These are phyloP conservation scores for Brachionus rotundiformis DNA, from an alignment of 1,140 invertebrate genomes.

Conservation along the genomic window DNA sequence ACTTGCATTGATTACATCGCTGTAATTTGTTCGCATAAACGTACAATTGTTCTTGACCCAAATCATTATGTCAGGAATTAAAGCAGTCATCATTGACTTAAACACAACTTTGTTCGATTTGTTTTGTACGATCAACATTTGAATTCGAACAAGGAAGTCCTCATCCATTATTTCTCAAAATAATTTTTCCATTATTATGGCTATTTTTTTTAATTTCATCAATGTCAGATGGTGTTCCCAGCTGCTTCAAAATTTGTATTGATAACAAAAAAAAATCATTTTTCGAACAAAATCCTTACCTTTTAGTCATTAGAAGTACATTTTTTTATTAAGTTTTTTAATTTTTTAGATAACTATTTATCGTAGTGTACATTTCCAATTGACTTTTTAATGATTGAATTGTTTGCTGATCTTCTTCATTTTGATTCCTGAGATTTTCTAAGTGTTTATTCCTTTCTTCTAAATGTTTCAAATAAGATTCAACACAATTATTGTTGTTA, in stretches of 20 bases:
- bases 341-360: background rate
- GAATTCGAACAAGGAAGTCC: background rate
- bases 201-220: constrained; percentile 26
- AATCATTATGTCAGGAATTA: background rate
- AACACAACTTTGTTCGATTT: constrained; percentile 16
- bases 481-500: background rate
- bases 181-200: background rate
- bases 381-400: background rate
- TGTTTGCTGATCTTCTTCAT: background rate
- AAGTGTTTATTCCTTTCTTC: background rate
- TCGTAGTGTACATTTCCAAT: background rate
- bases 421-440: background rate
- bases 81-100: constrained; percentile 16
- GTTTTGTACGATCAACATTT: background rate
- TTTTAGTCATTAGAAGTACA: background rate
- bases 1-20: background rate
- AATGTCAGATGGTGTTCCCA: background rate
- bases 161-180: constrained; percentile 16
- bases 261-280: background rate
- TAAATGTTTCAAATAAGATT: background rate
- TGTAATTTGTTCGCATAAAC: background rate
- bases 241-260: background rate
- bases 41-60: background rate
- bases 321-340: background rate
- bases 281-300: background rate